phyloP scores from a whole-genome alignment of 2,113 vertebrate genomes.

The Xenopus borealis region DNA sequence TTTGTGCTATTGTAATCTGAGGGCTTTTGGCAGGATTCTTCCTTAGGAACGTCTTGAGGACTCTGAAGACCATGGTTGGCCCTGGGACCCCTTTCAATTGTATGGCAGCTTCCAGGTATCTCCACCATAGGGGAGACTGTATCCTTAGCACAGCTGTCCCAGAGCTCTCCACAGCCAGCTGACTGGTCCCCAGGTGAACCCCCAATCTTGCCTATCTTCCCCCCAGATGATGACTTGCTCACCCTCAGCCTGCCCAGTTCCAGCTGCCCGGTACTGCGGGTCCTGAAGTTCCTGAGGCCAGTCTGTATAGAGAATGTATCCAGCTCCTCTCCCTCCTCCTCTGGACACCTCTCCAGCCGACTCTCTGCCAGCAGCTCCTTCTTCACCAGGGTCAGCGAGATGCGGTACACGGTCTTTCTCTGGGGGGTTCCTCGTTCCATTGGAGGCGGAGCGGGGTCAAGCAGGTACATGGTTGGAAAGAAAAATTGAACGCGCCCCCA shows the following conservation, averaged over 20 bases:
- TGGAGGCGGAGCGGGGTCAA: conserved; percentile 70
- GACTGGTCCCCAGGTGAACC: background rate
- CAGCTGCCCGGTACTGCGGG: conserved; percentile 88
- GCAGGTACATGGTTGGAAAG: conserved; percentile 71
- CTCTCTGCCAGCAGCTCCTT: conserved; percentile 70
- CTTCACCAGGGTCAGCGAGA: conserved; percentile 91
- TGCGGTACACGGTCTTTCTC: conserved; percentile 85
- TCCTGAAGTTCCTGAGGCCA: conserved; percentile 75
- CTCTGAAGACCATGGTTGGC: background rate
- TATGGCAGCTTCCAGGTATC: background rate
- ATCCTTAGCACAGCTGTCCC: background rate
- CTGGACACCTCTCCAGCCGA: conserved; percentile 22
- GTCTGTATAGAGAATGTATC: conserved; percentile 60
- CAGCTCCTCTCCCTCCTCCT: conserved; percentile 67
- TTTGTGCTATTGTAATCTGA: background rate
- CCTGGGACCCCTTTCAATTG: background rate
- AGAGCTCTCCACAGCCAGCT: background rate
- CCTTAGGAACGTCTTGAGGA: no score
- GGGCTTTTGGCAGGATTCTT: background rate
- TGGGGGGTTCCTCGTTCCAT: conserved; percentile 78
- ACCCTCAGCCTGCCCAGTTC: conserved; percentile 78
- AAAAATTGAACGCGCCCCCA: background rate
- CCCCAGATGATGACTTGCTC: conserved; percentile 48
- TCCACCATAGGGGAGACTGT: background rate
- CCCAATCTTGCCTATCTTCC: conserved; percentile 15